Conservation (phyloP, 2,113 vertebrate genomes). For the western clawed frog (Xenopus tropicalis) region UCB_Xtro_10.0 CM004445.2:67246001-67246500, state of each 20-base stretch:
- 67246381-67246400: conserved; percentile 43
- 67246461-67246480: conserved; percentile 51
- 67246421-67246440: conserved; percentile 52
- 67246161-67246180: too few relatives aligned
- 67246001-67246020: too few relatives aligned
- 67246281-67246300: conserved; percentile 45
- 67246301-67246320: conserved; percentile 44
- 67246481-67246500: conserved; percentile 52
- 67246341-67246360: conserved; percentile 56
- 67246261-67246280: conserved; percentile 41
- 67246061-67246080: too few relatives aligned
- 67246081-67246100: too few relatives aligned
- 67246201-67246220: conserved; percentile 19
- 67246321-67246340: conserved; percentile 51
- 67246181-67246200: neutral
- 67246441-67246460: conserved; percentile 49
- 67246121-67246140: too few relatives aligned
- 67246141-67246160: too few relatives aligned
- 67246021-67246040: too few relatives aligned
- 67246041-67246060: too few relatives aligned
- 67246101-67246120: too few relatives aligned
- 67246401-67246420: conserved; percentile 52
- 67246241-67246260: conserved; percentile 24
- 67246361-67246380: conserved; percentile 48
- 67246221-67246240: conserved; percentile 13